Evolutionary conservation across 2,888 invertebrate species (phyloP), one percentile per base, ranked within the genome.

Genomic region (Alviniconcha strummeri): DNA sequence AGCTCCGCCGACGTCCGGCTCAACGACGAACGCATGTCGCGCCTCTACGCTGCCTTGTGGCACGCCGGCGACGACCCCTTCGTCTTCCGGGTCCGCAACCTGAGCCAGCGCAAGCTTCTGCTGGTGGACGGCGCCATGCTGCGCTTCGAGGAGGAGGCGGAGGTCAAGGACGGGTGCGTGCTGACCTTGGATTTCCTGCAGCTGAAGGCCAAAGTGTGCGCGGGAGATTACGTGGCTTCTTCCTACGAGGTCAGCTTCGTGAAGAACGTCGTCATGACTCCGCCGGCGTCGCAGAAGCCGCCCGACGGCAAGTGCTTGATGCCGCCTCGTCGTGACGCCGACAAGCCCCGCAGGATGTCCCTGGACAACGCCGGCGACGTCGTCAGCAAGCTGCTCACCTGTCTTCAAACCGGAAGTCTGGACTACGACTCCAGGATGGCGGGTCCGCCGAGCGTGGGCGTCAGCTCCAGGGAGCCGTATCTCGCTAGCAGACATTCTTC

Each of bases 11-110:
- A 84, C 52, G 71, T 84, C 54, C 81, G 81, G 15, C 76, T 84
- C 11, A 84, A 84, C 60, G 84, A 84, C 54, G 81, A 84, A 57
- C 75, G 84, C 15, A 84, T 84, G 84, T 84, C 84, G 11, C 80
- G 84, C 7, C 56, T 64, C 55, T 84, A 84, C 77, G 84, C 84
- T 7, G 81, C 74, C 52, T 54, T 84, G 7, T 84, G 84, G 84
- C 80, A 81, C 52, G 84, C 81, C 71, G 84, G 84, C 4, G 69
- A 76, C 13, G 81, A 81, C 52, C 84, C 81, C 7, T 76, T 80
- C 52, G 77, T 77, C 71, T 84, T 84, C 77, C 72, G 80, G 67
- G 69, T 84, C 81, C 76, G 77, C 75, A 84, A 84, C 77, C 52
- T 84, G 56, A 84, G 84, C 77, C 81, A 84, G 71, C 79, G 81